Conservation (phyloP, 2,113 vertebrate species). For the Pseudorectes ferrugineus region DNA sequence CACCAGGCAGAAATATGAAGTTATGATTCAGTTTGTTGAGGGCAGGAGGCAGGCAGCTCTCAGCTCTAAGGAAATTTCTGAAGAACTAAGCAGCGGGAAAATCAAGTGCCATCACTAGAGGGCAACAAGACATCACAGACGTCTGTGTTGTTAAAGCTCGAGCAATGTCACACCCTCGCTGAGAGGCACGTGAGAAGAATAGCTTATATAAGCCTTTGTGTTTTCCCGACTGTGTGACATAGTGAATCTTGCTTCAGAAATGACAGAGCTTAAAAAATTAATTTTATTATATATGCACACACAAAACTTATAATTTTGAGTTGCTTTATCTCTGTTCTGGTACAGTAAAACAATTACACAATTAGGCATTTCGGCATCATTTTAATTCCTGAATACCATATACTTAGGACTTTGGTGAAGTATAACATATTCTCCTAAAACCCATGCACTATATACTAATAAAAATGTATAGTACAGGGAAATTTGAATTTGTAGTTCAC, state of each 20-base stretch:
- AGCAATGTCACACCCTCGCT: neutral
- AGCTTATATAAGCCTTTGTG: neutral
- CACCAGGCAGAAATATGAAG: neutral
- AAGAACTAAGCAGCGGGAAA: neutral
- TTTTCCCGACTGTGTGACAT: neutral
- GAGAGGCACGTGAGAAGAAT: neutral
- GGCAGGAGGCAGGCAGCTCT: neutral
- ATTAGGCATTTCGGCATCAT: neutral
- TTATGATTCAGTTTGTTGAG: neutral
- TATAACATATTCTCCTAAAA: neutral
- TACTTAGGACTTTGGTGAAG: neutral
- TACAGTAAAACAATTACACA: neutral
- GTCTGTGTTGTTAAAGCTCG: rapidly evolving
- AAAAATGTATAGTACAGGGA: neutral
- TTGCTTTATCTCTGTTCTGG: neutral
- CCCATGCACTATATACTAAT: rapidly evolving
- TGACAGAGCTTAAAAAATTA: neutral
- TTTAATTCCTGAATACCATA: neutral
- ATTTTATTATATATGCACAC: neutral
- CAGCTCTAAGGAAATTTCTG: neutral
- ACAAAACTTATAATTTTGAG: neutral
- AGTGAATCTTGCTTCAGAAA: neutral
- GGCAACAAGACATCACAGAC: neutral
- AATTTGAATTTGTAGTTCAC: neutral
- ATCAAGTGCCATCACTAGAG: neutral